phyloP scores from a whole-genome alignment of 2,797 vertebrate genomes.

The Meda fulgida region DNA sequence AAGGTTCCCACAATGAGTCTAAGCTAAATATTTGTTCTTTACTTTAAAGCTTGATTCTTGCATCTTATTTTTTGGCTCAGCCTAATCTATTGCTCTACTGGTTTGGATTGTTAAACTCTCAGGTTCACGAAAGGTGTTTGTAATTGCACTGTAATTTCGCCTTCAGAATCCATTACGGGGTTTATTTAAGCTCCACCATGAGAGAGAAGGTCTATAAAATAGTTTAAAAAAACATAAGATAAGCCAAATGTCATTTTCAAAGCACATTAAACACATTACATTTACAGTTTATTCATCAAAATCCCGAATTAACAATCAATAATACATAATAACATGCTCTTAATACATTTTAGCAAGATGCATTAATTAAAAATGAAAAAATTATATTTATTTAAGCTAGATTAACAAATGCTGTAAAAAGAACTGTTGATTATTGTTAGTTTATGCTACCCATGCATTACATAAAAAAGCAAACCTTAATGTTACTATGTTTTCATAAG shows the following conservation, averaged over 20 bases:
- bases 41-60: neutral
- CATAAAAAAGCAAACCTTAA: neutral
- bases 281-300: neutral
- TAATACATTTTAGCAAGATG: neutral
- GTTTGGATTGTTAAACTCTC: neutral
- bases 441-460: neutral
- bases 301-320: too few relatives aligned
- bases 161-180: neutral
- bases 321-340: neutral
- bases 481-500: neutral
- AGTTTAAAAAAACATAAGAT: neutral
- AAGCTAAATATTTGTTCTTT: neutral
- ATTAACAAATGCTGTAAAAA: neutral
- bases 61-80: neutral
- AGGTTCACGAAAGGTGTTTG: neutral
- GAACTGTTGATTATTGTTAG: neutral
- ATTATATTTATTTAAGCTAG: neutral
- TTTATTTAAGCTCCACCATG: neutral
- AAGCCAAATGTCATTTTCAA: neutral
- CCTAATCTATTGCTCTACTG: conserved; percentile 10
- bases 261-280: neutral
- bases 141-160: conserved; percentile 5
- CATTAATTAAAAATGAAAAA: neutral
- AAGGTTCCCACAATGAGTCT: neutral
- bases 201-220: conserved; percentile 1